Percentiles rank a stretch among this genome's conserved stretches.
These are phyloP conservation scores for Monopis laevigella DNA, from an alignment of 2,888 invertebrate genomes.

Conservation along the genomic window DNA sequence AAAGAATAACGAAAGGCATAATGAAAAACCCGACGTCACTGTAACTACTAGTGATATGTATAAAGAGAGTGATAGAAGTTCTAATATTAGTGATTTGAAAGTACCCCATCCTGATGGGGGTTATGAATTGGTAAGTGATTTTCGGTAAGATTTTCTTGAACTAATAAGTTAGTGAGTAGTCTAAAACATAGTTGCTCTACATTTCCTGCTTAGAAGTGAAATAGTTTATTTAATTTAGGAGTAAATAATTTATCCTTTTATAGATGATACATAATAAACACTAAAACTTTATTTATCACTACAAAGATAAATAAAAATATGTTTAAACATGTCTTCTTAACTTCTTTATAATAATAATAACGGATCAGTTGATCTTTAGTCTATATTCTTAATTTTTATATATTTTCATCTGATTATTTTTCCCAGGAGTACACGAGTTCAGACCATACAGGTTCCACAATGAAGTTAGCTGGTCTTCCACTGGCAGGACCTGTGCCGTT, in stretches of 20 bases:
- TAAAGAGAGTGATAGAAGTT: slow-evolving; percentile 87
- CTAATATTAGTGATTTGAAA: slow-evolving; percentile 92
- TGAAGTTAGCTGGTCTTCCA: slow-evolving; percentile 67
- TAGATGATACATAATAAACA: too few species aligned
- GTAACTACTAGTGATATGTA: slow-evolving; percentile 56
- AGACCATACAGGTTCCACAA: slow-evolving; percentile 34
- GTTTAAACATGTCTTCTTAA: too few species aligned
- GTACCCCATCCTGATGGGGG: slow-evolving; percentile 83
- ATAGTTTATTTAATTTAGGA: too few species aligned
- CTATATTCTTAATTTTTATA: too few species aligned
- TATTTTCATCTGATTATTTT: slow-evolving; percentile 13
- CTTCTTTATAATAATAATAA: too few species aligned
- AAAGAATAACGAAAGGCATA: slow-evolving; percentile 48
- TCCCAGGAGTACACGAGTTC: slow-evolving; percentile 60
- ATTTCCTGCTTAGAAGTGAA: too few species aligned
- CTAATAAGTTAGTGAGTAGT: too few species aligned
- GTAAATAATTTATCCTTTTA: too few species aligned
- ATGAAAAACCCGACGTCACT: slow-evolving; percentile 69
- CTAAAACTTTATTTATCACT: too few species aligned
- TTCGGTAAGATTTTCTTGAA: background rate
- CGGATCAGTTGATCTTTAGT: too few species aligned
- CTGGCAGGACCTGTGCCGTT: slow-evolving; percentile 82
- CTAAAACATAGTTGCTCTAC: too few species aligned
- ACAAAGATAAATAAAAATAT: too few species aligned
- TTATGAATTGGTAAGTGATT: slow-evolving; percentile 72